A percentile compares a stretch with the other conserved stretches of the same genome.
Conservation (phyloP, 1,140 invertebrate genomes). For the Conus betulinus region DNA sequence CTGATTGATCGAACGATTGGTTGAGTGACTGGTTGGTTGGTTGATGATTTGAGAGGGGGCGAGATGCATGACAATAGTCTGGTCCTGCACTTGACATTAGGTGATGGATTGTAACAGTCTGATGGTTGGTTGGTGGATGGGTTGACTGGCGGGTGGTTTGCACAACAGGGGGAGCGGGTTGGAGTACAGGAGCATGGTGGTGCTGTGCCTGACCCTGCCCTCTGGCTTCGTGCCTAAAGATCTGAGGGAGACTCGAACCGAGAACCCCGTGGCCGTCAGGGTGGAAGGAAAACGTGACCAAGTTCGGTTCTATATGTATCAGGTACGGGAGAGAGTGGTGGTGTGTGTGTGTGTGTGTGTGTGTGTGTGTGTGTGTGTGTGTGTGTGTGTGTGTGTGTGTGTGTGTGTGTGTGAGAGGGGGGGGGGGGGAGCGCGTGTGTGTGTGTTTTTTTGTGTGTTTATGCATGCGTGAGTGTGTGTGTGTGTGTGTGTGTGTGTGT, state of each 20-base stretch:
- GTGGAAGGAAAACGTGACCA: not conserved
- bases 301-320: not conserved
- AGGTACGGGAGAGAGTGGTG: not conserved
- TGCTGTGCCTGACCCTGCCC: not conserved
- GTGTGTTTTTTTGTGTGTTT: not conserved
- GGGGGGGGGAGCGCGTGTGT: not conserved
- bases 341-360: not conserved
- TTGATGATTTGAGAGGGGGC: too few species aligned
- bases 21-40: too few species aligned
- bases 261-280: not conserved
- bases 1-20: too few species aligned
- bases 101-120: too few species aligned
- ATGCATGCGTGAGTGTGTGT: not conserved
- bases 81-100: too few species aligned
- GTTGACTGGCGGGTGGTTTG: too few species aligned
- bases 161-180: not conserved
- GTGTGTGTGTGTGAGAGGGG: not conserved
- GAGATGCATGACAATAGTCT: too few species aligned
- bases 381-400: not conserved
- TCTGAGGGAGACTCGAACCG: not conserved
- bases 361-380: not conserved
- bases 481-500: not conserved
- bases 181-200: slow-evolving; percentile 6
- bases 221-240: not conserved
- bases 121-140: too few species aligned